Evolutionary conservation across 2,888 invertebrate species (phyloP).

Genomic region (Pedicia rivosa): DNA sequence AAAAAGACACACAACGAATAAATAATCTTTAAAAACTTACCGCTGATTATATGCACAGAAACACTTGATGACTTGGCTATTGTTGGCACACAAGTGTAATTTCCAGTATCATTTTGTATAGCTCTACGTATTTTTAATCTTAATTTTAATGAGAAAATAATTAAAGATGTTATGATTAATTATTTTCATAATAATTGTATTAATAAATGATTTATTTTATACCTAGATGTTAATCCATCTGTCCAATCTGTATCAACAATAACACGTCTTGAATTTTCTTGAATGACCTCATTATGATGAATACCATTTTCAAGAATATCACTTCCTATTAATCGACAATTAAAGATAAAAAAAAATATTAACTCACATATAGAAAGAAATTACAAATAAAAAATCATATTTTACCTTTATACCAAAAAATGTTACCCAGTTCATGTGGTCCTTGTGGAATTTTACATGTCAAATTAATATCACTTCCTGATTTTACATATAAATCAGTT

Average conservation of each 20-base stretch:
- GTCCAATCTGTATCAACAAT: slow-evolving; percentile 63
- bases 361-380: too few relatives aligned
- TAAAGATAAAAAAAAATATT: neutral
- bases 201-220: too few relatives aligned
- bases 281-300: slow-evolving; percentile 23
- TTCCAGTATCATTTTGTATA: slow-evolving; percentile 65
- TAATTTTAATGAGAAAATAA: too few relatives aligned
- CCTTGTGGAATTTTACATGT: slow-evolving; percentile 77
- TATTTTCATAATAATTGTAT: too few relatives aligned
- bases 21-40: too few relatives aligned
- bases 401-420: slow-evolving; percentile 70
- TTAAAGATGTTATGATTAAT: too few relatives aligned
- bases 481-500: slow-evolving; percentile 72
- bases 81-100: slow-evolving; percentile 80
- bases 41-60: slow-evolving; percentile 80
- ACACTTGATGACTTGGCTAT: slow-evolving; percentile 72
- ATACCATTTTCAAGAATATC: too few relatives aligned
- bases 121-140: slow-evolving; percentile 60
- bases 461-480: slow-evolving; percentile 69
- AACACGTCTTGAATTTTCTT: slow-evolving; percentile 32
- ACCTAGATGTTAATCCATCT: slow-evolving; percentile 58
- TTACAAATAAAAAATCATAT: too few relatives aligned
- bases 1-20: too few relatives aligned
- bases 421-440: slow-evolving; percentile 73
- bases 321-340: too few relatives aligned